A percentile compares a stretch with the other conserved stretches of the same genome.
Evolutionary conservation across 2,113 vertebrate species (phyloP).

Genomic region (Dendropsophus ebraccatus): DNA sequence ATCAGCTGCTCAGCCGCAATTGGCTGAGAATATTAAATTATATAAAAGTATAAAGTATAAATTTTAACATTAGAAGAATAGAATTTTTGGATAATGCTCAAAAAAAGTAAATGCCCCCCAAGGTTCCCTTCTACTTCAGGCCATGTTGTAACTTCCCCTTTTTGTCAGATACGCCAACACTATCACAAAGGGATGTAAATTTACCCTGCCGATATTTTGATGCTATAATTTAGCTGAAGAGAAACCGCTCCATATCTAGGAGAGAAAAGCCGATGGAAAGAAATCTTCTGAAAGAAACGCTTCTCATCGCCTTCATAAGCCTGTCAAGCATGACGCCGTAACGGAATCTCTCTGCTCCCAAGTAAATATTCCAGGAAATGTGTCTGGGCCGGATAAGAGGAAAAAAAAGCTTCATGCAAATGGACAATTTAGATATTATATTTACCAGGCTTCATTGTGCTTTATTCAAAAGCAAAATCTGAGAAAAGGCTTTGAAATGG

Average conservation of each 20-base stretch:
- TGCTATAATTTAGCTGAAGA: conserved; percentile 9
- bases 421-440: conserved; percentile 34
- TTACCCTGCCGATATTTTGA: conserved; percentile 8
- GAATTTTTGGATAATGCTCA: background rate
- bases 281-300: conserved; percentile 19
- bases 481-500: background rate
- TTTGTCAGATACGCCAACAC: background rate
- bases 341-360: conserved; percentile 29
- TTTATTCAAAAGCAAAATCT: background rate
- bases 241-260: background rate
- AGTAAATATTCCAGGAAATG: conserved; percentile 41
- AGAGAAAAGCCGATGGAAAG: background rate
- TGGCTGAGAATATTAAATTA: no score
- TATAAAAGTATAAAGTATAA: no score
- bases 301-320: conserved; percentile 35
- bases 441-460: background rate
- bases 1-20: no score
- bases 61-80: no score
- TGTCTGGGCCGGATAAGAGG: conserved; percentile 37
- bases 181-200: conserved; percentile 36
- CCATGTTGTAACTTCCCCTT: background rate
- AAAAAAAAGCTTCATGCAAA: conserved; percentile 29
- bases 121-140: background rate
- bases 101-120: background rate
- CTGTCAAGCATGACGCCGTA: conserved; percentile 33